phyloP scores from a whole-genome alignment of 1,140 invertebrate genomes.

The Aplysia californica region DNA sequence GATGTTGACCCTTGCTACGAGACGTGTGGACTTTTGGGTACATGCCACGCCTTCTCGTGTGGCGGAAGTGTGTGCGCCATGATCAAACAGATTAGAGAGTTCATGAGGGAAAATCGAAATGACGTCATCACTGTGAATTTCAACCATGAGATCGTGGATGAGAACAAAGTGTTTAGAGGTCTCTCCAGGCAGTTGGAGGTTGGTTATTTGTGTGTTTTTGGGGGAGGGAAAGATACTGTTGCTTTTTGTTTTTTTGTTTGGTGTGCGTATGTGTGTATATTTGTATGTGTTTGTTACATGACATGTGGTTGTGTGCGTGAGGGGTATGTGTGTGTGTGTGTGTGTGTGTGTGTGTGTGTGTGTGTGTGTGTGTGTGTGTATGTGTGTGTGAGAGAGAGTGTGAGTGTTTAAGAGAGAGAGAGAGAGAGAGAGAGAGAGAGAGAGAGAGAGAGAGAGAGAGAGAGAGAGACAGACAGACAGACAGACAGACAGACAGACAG shows the following conservation, averaged over 20 bases:
- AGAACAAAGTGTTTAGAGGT: neutral
- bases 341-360: neutral
- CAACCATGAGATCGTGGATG: conserved; percentile 33
- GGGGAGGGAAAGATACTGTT: no score
- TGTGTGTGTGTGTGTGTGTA: no score
- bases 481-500: no score
- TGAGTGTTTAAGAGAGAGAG: no score
- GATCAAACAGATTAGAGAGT: conserved; percentile 21
- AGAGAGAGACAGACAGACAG: no score
- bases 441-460: no score
- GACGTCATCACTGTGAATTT: conserved; percentile 31
- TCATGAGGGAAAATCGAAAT: conserved; percentile 11
- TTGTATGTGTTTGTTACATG: neutral
- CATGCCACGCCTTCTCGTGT: conserved; percentile 27
- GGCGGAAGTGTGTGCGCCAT: conserved; percentile 23
- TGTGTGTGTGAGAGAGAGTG: no score
- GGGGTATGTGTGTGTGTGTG: no score
- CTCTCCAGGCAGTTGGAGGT: conserved; percentile 14
- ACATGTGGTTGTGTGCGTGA: neutral
- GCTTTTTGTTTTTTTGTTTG: no score
- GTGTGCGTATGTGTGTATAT: neutral
- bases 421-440: no score
- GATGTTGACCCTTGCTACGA: conserved; percentile 31
- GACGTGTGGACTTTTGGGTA: conserved; percentile 29
- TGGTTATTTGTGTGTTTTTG: neutral